Conservation (phyloP, 2,113 vertebrate species). For the Muntiacus reevesi region DNA sequence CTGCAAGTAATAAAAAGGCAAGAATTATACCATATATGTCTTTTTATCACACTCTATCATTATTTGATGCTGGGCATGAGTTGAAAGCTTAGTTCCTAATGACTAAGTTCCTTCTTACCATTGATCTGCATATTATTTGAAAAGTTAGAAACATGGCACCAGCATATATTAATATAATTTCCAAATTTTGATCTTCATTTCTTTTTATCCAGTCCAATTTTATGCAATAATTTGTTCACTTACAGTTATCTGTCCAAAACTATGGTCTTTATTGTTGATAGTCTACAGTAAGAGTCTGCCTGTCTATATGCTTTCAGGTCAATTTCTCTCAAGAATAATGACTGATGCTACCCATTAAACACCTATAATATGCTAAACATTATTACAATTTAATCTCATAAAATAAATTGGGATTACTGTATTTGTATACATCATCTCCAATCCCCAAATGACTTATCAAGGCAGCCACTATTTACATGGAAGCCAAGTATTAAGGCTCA, state of each 20-base stretch:
- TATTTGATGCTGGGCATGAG: neutral
- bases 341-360: neutral
- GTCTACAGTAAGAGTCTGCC: neutral
- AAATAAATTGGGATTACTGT: neutral
- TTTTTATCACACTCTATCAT: neutral
- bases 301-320: neutral
- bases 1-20: neutral
- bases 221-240: neutral
- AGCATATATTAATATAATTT: neutral
- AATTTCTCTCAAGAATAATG: neutral
- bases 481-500: neutral
- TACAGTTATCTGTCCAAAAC: neutral
- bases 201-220: neutral
- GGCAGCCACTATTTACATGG: neutral
- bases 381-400: neutral
- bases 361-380: neutral
- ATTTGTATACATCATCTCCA: neutral
- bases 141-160: neutral
- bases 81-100: neutral
- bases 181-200: neutral
- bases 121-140: neutral
- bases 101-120: neutral
- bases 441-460: neutral
- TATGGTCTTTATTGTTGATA: neutral
- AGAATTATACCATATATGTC: neutral